A percentile compares a stretch with the other conserved stretches of the same genome.
phyloP scores from a whole-genome alignment of 2,113 vertebrate genomes.

The Colaptes auratus region DNA sequence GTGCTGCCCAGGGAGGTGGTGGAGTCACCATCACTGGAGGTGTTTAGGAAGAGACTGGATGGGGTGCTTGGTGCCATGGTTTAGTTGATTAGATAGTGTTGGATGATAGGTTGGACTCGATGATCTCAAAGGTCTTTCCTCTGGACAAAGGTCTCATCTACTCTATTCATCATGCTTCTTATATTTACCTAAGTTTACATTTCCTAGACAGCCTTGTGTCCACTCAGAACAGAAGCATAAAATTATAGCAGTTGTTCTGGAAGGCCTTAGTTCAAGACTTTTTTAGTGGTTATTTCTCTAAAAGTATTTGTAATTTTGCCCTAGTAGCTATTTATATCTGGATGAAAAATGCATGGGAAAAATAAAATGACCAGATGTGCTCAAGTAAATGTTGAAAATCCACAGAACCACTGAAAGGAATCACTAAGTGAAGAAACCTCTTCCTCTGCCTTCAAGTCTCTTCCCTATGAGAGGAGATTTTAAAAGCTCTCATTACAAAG shows the following conservation, averaged over 20 bases:
- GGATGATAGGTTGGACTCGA: no score
- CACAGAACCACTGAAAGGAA: neutral
- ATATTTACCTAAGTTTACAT: neutral
- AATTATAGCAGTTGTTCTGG: neutral
- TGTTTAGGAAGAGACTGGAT: no score
- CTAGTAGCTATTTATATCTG: neutral
- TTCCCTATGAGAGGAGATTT: neutral
- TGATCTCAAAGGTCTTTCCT: no score
- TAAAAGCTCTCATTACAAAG: neutral
- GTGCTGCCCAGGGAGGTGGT: no score
- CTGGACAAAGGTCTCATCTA: no score
- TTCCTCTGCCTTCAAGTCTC: neutral
- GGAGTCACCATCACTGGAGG: no score
- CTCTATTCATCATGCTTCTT: neutral
- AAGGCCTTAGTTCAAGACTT: neutral
- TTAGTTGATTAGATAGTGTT: no score
- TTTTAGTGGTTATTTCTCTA: neutral
- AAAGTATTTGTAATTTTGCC: neutral
- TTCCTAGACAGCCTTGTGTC: neutral
- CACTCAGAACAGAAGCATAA: neutral
- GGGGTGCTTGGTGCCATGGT: no score
- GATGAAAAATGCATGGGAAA: neutral
- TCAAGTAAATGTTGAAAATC: neutral
- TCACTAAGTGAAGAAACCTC: neutral
- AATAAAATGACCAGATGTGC: neutral